Percentiles rank a stretch among this genome's conserved stretches.
Conservation (phyloP, 2,113 vertebrate genomes). For the Dicerorhinus sumatrensis region DNA sequence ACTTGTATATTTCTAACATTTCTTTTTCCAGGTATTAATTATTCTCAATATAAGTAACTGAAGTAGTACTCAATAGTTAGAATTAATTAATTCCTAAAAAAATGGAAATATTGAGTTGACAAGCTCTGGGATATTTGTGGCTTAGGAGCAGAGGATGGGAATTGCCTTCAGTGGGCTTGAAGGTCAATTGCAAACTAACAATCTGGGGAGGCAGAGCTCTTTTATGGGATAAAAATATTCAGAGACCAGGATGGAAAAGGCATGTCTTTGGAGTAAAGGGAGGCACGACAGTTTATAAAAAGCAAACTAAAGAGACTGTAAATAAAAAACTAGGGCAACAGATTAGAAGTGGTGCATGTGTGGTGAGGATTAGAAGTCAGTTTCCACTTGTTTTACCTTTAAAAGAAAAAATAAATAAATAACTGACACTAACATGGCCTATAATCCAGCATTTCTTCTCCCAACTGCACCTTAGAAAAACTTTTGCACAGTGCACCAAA, state of each 20-base stretch:
- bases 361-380: not conserved
- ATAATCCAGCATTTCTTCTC: not conserved
- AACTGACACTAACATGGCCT: not conserved
- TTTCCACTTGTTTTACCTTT: constrained; percentile 19
- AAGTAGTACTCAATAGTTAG: not conserved
- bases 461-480: not conserved
- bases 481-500: not conserved
- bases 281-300: not conserved
- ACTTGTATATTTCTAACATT: constrained; percentile 5
- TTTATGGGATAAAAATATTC: not conserved
- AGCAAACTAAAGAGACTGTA: not conserved
- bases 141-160: not conserved
- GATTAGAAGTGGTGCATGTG: not conserved
- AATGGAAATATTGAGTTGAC: constrained; percentile 34
- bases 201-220: not conserved
- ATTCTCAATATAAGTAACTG: not conserved
- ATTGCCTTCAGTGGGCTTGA: not conserved
- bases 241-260: not conserved
- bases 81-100: constrained; percentile 11
- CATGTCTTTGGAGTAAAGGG: not conserved
- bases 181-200: not conserved
- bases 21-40: constrained; percentile 17
- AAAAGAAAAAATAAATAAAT: not conserved
- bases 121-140: not conserved
- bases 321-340: not conserved